A percentile compares a stretch with the other conserved stretches of the same genome.
Conservation (phyloP, 1,140 invertebrate genomes). For the Pristionchus pacificus region DNA sequence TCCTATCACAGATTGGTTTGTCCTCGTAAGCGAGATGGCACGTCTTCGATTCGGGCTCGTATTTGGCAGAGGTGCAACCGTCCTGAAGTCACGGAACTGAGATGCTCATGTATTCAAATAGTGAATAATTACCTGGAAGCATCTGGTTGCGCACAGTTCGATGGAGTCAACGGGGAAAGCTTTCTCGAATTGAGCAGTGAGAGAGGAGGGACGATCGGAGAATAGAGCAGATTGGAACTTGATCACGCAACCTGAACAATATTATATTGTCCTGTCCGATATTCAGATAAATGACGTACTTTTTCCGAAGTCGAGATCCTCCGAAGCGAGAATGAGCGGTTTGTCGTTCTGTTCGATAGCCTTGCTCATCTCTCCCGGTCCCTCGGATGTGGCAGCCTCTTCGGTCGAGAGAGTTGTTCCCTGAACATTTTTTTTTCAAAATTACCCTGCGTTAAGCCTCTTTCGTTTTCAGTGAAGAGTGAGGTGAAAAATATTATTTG, state of each 20-base stretch:
- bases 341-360: neutral
- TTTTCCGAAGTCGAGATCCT: slow-evolving; percentile 1
- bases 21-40: slow-evolving; percentile 29
- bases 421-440: no score
- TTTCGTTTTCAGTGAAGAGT: no score
- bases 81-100: slow-evolving; percentile 11
- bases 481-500: no score
- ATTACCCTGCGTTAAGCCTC: no score
- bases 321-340: neutral
- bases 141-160: slow-evolving; percentile 28
- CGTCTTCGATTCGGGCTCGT: slow-evolving; percentile 29
- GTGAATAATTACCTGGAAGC: slow-evolving; percentile 24
- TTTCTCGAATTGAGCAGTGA: slow-evolving; percentile 23
- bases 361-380: no score
- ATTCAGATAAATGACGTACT: neutral
- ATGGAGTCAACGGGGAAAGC: slow-evolving; percentile 23
- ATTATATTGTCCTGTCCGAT: neutral
- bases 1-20: slow-evolving; percentile 22
- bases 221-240: slow-evolving; percentile 31
- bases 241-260: slow-evolving; percentile 24
- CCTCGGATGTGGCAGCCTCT: no score
- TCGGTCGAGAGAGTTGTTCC: no score
- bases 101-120: neutral
- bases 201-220: slow-evolving; percentile 14
- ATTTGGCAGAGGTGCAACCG: slow-evolving; percentile 34